Evolutionary conservation across 1,140 invertebrate genomes (phyloP).

Genomic region (Tetramorium simillimum): DNA sequence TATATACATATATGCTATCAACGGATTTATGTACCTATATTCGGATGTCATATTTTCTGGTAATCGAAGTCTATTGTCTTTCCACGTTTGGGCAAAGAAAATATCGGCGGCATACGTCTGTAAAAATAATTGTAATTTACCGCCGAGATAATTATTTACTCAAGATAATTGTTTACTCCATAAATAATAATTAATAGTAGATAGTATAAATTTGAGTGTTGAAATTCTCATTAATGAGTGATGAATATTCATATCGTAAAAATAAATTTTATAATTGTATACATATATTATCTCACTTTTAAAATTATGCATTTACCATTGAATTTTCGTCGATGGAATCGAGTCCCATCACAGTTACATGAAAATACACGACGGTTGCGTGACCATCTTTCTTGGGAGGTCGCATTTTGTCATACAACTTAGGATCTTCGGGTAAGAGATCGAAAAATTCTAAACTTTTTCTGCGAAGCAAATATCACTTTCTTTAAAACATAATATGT

Average conservation of each 20-base stretch:
- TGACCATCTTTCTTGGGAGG: constrained; percentile 95
- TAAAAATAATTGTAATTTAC: constrained; percentile 70
- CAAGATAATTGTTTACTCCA: not conserved
- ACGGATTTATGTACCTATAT: constrained; percentile 87
- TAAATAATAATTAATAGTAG: not conserved
- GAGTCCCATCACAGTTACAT: constrained; percentile 96
- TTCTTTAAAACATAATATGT: not conserved
- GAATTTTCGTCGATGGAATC: constrained; percentile 97
- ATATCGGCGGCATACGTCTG: constrained; percentile 96
- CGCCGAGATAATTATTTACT: constrained; percentile 4
- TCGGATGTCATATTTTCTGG: constrained; percentile 97
- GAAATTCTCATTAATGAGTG: not conserved
- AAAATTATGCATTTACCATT: constrained; percentile 88
- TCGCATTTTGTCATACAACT: constrained; percentile 95
- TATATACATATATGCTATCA: not conserved
- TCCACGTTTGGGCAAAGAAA: constrained; percentile 97
- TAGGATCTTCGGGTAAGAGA: constrained; percentile 93
- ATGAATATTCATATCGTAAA: not conserved
- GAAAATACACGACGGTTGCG: constrained; percentile 94
- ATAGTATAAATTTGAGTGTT: not conserved
- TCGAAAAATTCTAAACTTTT: constrained; percentile 92
- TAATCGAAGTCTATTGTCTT: constrained; percentile 93
- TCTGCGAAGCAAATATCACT: constrained; percentile 81
- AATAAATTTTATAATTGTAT: constrained; percentile 5
- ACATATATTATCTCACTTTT: constrained; percentile 11